Evolutionary conservation across 2,888 invertebrate species (phyloP), one percentile per base, ranked within the genome.

Genomic region (Spialia ferax): DNA sequence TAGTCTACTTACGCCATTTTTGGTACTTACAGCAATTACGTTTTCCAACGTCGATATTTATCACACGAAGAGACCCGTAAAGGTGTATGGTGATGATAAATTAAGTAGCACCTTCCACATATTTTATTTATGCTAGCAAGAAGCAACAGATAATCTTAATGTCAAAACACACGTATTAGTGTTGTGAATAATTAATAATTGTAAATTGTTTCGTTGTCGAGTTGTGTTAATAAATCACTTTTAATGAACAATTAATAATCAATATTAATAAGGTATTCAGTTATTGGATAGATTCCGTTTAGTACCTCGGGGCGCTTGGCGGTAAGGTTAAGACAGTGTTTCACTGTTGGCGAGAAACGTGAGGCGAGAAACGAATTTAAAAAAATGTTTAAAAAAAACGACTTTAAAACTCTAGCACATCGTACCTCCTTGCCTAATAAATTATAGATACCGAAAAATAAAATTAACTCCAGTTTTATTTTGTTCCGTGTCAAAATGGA

Each of bases 231-330:
- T 66, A 66, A 66, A 66, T 66, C 66, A 66, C 20, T 54, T 60
- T 60, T 66, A 66, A 66, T 66, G 45, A 60, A 60, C 66, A 60
- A 66, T 66, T 66, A 66, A 66, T 66, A 66, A 66, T 60, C 66
- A 66, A 66, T 66, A 66, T 66, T 54, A 66, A 66, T 66, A 60
- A 60, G 66, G 42, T 66, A 60, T 66, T 66, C 22, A 60, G 54
- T 66, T 54, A 66, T 66, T 66, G 66, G 60, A 22, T 42, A 11
- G 66, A 67, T 67, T 66, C 60, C 66, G 45, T 42, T 66, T 52
- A 55, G 54, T 66, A 55, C 22, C 66, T 66, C 32, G 45, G 42
- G 66, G 66, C 66, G 66, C 13, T 42, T 42, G 38, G 38, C 59
- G 38, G 18, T 57, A 38, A 35, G 8, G 11, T 22, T 6, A 29